A percentile compares a stretch with the other conserved stretches of the same genome.
phyloP scores from a whole-genome alignment of 2,113 vertebrate species.

The Pterocles burchelli region DNA sequence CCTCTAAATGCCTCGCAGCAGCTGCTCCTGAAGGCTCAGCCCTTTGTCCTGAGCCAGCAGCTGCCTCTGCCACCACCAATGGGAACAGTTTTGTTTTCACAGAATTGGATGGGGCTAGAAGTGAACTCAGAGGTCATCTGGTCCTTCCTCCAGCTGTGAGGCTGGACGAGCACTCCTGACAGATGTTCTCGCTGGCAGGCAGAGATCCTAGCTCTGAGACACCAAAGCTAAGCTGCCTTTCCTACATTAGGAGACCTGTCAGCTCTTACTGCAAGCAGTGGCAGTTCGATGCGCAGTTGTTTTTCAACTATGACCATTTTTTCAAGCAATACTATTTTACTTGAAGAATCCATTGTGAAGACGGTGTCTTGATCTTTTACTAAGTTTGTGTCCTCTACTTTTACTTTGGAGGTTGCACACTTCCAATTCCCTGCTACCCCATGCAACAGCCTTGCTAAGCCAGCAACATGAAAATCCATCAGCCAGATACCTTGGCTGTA shows the following conservation, averaged over 20 bases:
- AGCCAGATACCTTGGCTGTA: background rate
- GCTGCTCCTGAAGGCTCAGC: constrained; percentile 17
- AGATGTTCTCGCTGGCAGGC: background rate
- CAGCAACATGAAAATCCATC: background rate
- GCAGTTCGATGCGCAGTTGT: background rate
- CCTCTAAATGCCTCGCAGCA: background rate
- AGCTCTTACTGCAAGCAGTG: accelerated
- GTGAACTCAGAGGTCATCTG: background rate
- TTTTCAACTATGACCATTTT: background rate
- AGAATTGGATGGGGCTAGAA: background rate
- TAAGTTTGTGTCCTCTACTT: background rate
- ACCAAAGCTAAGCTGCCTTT: background rate
- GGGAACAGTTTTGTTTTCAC: constrained; percentile 20
- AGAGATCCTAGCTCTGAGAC: background rate
- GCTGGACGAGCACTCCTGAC: background rate
- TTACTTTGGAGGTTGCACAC: background rate
- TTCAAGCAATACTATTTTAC: background rate
- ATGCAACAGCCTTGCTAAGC: background rate
- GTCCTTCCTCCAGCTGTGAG: background rate
- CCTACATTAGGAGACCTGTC: background rate
- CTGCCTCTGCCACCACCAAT: background rate
- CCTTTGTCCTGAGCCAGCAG: constrained; percentile 34
- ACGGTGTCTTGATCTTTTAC: background rate
- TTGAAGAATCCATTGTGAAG: background rate
- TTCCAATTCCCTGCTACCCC: background rate